These are phyloP conservation scores for Frankliniella intonsa DNA, from an alignment of 2,888 invertebrate genomes.

Conservation along the genomic window DNA sequence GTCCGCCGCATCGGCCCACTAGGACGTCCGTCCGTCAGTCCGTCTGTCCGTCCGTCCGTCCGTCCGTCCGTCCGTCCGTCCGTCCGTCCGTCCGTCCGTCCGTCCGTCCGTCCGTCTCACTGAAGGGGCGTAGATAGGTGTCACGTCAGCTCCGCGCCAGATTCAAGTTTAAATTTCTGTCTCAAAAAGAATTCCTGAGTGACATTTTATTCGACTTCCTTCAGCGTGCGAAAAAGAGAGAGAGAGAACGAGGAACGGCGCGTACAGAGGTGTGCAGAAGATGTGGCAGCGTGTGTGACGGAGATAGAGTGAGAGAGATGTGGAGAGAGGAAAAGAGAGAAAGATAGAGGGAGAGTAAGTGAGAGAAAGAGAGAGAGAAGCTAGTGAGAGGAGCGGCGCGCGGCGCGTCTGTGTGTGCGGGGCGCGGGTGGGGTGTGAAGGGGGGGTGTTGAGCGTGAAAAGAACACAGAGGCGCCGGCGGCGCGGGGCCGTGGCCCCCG, in stretches of 20 bases:
- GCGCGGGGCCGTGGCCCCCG: background rate
- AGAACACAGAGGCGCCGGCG: constrained; percentile 6
- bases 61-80: background rate
- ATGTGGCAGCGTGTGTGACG: background rate
- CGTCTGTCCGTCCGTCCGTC: background rate
- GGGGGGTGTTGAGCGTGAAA: constrained; percentile 7
- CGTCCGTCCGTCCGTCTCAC: background rate
- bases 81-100: no score
- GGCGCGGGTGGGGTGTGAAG: background rate
- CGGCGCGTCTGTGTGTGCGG: background rate
- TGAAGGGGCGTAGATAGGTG: background rate
- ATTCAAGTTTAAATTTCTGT: constrained; percentile 11
- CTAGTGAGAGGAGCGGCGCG: background rate
- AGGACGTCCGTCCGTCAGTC: background rate
- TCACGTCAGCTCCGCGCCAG: background rate
- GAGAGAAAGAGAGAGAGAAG: background rate
- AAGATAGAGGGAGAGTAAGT: background rate
- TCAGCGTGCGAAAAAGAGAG: no score
- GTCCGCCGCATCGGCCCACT: background rate
- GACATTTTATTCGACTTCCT: constrained; percentile 19
- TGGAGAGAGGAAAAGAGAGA: background rate
- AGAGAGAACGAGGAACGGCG: background rate
- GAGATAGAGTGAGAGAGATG: background rate
- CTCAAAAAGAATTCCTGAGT: constrained; percentile 23
- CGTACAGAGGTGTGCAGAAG: background rate